A percentile compares a stretch with the other conserved stretches of the same genome.
phyloP scores from a whole-genome alignment of 2,888 invertebrate genomes.

The Lasioglossum figueresi region DNA sequence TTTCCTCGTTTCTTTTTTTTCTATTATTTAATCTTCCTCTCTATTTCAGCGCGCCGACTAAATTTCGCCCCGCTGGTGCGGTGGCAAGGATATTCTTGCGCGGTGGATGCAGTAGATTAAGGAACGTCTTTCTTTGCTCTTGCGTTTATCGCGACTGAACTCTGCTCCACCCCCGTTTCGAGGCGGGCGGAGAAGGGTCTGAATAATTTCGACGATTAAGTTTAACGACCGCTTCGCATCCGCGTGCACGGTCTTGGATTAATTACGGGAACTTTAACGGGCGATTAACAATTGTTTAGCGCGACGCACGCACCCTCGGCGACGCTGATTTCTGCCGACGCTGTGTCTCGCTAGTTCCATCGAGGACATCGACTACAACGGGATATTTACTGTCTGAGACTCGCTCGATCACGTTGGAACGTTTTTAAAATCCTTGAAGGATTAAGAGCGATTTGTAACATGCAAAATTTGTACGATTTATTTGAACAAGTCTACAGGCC shows the following conservation, averaged over 20 bases:
- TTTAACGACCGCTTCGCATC: constrained; percentile 25
- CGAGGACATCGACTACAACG: not conserved
- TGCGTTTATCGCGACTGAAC: constrained; percentile 36
- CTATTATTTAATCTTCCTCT: constrained; percentile 47
- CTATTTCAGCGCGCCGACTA: constrained; percentile 28
- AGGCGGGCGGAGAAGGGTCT: not conserved
- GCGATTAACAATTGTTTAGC: constrained; percentile 23
- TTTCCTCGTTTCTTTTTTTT: constrained; percentile 19
- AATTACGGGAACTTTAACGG: constrained; percentile 31
- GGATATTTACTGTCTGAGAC: not conserved
- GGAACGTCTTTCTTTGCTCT: constrained; percentile 33
- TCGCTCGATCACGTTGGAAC: not conserved
- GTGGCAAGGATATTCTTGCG: constrained; percentile 33
- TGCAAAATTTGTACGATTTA: not conserved
- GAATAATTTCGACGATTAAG: constrained; percentile 41
- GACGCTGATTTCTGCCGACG: not conserved
- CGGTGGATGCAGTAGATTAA: constrained; percentile 30
- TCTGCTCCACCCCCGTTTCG: not conserved
- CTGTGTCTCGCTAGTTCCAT: not conserved
- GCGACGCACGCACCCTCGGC: not conserved
- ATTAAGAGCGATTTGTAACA: not conserved
- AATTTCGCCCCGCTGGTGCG: constrained; percentile 38
- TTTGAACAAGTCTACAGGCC: not conserved
- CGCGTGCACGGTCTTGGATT: constrained; percentile 18
- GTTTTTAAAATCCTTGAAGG: not conserved